phyloP scores from a whole-genome alignment of 2,888 invertebrate species.

The Drosophila subquinaria region DNA sequence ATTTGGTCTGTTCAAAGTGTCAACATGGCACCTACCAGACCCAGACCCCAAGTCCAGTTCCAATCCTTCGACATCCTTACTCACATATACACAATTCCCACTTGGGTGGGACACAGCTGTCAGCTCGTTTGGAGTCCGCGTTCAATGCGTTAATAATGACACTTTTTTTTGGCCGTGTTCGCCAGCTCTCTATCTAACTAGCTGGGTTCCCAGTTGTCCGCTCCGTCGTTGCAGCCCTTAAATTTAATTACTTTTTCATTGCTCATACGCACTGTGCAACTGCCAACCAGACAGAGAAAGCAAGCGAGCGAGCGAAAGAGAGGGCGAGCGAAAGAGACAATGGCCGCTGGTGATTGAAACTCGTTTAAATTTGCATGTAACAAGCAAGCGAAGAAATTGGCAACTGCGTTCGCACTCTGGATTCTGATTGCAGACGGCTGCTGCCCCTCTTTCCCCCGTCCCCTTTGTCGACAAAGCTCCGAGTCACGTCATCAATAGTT shows the following conservation, averaged over 20 bases:
- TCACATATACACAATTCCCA: constrained; percentile 4
- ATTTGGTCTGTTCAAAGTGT: constrained; percentile 73
- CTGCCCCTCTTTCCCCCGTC: not conserved
- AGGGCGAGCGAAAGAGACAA: constrained; percentile 33
- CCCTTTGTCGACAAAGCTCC: constrained; percentile 6
- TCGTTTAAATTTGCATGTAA: constrained; percentile 82
- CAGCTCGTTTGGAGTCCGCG: constrained; percentile 59
- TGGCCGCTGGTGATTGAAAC: constrained; percentile 77
- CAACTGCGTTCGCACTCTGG: constrained; percentile 71
- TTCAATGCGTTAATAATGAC: constrained; percentile 82
- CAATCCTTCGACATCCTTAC: not conserved
- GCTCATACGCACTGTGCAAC: constrained; percentile 73
- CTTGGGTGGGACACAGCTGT: constrained; percentile 66
- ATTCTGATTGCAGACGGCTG: constrained; percentile 70
- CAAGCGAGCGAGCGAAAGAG: not conserved
- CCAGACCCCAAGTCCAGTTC: not conserved
- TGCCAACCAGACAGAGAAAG: constrained; percentile 20
- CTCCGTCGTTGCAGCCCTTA: constrained; percentile 58
- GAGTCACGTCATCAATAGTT: constrained; percentile 70
- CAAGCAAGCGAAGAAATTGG: constrained; percentile 69
- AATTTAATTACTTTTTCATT: constrained; percentile 85
- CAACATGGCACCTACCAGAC: constrained; percentile 67
- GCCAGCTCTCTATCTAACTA: constrained; percentile 51
- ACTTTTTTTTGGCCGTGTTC: constrained; percentile 60
- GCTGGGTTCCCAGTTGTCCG: constrained; percentile 41